A percentile compares a stretch with the other conserved stretches of the same genome.
Evolutionary conservation across 37 sponge, comb jelly and placozoan genomes (phyloP).

Genomic region (Ephydatia muelleri): DNA sequence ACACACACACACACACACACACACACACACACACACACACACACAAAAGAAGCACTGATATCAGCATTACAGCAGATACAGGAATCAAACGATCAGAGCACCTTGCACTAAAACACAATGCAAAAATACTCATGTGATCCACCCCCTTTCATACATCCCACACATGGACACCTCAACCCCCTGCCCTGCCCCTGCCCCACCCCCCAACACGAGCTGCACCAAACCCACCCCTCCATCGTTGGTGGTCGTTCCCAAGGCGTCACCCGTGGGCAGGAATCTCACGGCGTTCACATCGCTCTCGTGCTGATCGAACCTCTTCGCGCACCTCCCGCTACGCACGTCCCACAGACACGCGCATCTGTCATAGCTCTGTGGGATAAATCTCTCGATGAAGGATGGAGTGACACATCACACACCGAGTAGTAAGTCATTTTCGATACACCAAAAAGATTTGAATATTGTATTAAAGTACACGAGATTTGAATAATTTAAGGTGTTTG

Average conservation of each 20-base stretch:
- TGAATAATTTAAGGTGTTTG: too few relatives aligned
- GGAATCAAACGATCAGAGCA: too few relatives aligned
- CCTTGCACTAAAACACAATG: too few relatives aligned
- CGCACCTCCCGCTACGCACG: conserved; percentile 67
- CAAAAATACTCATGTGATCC: too few relatives aligned
- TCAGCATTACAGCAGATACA: too few relatives aligned
- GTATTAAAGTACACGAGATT: too few relatives aligned
- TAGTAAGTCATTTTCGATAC: too few relatives aligned
- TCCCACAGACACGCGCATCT: conserved; percentile 78
- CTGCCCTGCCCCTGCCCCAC: too few relatives aligned
- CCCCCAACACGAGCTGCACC: too few relatives aligned
- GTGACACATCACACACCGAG: not conserved
- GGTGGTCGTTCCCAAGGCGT: conserved; percentile 70
- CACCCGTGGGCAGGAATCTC: conserved; percentile 81
- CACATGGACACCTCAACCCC: too few relatives aligned
- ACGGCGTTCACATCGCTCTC: conserved; percentile 64
- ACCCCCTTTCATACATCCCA: too few relatives aligned
- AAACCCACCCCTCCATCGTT: conserved; percentile 84
- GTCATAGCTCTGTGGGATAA: conserved; percentile 66
- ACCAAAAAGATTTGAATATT: too few relatives aligned
- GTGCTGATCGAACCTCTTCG: conserved; percentile 62
- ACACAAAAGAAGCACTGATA: conserved; percentile 16
- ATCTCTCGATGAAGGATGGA: not conserved
- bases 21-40: conserved; percentile 42
- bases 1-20: conserved; percentile 15